Base-by-base conservation (phyloP, 2,113 vertebrate genomes). In the Thryonomys swinderianus region DNA sequence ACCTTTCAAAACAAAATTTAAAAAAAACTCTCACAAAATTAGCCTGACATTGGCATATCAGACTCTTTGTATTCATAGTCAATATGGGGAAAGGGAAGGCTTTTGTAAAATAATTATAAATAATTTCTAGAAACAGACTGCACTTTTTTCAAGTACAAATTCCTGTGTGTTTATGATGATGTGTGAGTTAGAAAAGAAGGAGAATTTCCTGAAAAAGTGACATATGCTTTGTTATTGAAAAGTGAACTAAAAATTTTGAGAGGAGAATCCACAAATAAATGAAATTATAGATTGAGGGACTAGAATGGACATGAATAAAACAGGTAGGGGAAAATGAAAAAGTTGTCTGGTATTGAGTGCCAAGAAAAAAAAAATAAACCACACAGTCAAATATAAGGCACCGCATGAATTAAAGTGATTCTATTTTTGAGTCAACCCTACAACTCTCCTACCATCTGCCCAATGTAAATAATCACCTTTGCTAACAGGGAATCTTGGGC, bases 1-100 rank as follows among this genome's bases (percentile, higher is more conserved):
- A 30, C 23, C 59, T 91, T 83, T 95, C 53, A 61, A 82, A 95
- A 88, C 78, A 71, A 94, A 25, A 45, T 76, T 91, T 95, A 13
- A 62, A 90, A 96, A 90, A 62, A 37, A 76, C 90, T n/a, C 69
- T 91, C 82, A 57, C 13, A 62, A 90, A 86, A 91, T 4, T 27
- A 79, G 1, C 57, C 59, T 90, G 73, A 55, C 21, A 64, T 55
- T 48, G 79, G 5, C 55, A 5, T 85, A 64, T 37, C 37, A 80
- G 34, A 87, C 3, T 55, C 7, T 21, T 73, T 59, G 27, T 78
- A 37, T 18, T 91, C 40, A 12, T 3, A 30, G 25, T 42, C 40
- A 82, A 11, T 55, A 61, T 18, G 64, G n/a, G 30, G 57, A 53
- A 4, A 66, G 27, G 2, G 8, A 59, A 0, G n/a, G 25, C 59